These are phyloP conservation scores for Physella acuta DNA, from an alignment of 1,140 invertebrate species.

Conservation along the genomic window DNA sequence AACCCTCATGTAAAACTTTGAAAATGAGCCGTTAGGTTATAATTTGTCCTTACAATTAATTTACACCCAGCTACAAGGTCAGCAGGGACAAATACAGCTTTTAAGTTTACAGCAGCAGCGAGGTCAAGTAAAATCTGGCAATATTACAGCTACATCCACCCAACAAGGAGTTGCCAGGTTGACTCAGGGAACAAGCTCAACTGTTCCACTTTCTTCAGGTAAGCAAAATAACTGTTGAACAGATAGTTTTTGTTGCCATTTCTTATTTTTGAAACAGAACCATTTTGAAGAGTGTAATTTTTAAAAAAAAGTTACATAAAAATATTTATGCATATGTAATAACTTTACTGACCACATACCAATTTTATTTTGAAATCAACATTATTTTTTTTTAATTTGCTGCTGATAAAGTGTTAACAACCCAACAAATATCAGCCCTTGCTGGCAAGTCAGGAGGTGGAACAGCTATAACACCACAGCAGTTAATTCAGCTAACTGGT, in stretches of 20 bases:
- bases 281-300: too few relatives aligned
- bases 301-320: too few relatives aligned
- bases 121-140: constrained; percentile 24
- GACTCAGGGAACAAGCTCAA: constrained; percentile 20
- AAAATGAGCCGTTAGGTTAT: too few relatives aligned
- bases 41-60: too few relatives aligned
- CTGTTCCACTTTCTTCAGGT: constrained; percentile 36
- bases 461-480: constrained; percentile 37
- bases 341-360: too few relatives aligned
- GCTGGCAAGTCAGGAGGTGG: constrained; percentile 30
- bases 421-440: constrained; percentile 37
- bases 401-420: constrained; percentile 23
- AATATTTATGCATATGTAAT: too few relatives aligned
- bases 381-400: background rate
- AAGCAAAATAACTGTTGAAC: background rate
- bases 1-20: too few relatives aligned
- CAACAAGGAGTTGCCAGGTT: constrained; percentile 21
- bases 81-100: constrained; percentile 34
- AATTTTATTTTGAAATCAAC: too few relatives aligned
- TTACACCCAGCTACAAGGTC: constrained; percentile 65
- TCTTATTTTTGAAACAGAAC: background rate
- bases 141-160: constrained; percentile 21
- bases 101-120: constrained; percentile 36
- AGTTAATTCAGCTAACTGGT: constrained; percentile 41
- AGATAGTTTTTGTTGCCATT: background rate